These are phyloP conservation scores for Cydia pomonella DNA, from an alignment of 1,140 invertebrate genomes.

Conservation along the genomic window DNA sequence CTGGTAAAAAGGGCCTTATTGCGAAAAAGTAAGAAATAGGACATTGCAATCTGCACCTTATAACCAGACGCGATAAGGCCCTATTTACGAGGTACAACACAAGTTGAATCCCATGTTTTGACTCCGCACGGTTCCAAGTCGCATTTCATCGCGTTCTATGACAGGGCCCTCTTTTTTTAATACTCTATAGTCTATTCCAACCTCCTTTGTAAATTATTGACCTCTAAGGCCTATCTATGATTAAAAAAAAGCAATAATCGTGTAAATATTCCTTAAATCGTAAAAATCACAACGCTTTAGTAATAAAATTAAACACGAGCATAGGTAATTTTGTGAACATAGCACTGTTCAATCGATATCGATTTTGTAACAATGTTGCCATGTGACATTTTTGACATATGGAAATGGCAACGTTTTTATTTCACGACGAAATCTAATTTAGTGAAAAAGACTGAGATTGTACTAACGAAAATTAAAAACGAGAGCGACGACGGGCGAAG, in stretches of 20 bases:
- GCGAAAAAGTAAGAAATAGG: too few species aligned
- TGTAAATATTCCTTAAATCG: conserved; percentile 26
- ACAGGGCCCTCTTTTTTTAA: conserved; percentile 15
- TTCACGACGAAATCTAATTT: conserved; percentile 39
- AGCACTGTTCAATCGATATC: not conserved
- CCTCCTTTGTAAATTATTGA: conserved; percentile 23
- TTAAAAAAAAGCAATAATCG: conserved; percentile 28
- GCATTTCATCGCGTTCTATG: not conserved
- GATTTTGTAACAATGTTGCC: conserved; percentile 1
- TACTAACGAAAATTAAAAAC: conserved; percentile 49
- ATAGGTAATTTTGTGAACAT: conserved; percentile 2
- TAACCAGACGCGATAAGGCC: not conserved
- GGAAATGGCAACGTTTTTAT: not conserved
- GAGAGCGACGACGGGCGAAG: conserved; percentile 37
- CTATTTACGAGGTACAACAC: too few species aligned
- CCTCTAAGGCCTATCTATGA: conserved; percentile 28
- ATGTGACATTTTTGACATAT: not conserved
- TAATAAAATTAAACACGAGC: not conserved
- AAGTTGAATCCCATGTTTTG: not conserved
- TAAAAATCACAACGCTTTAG: conserved; percentile 23
- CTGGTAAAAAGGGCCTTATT: too few species aligned
- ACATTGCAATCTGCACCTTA: not conserved
- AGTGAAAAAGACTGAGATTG: conserved; percentile 53
- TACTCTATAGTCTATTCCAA: not conserved
- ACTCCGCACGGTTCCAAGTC: not conserved